Conservation (phyloP, 2,888 invertebrate species). For the Himalopsyche anomala region DNA sequence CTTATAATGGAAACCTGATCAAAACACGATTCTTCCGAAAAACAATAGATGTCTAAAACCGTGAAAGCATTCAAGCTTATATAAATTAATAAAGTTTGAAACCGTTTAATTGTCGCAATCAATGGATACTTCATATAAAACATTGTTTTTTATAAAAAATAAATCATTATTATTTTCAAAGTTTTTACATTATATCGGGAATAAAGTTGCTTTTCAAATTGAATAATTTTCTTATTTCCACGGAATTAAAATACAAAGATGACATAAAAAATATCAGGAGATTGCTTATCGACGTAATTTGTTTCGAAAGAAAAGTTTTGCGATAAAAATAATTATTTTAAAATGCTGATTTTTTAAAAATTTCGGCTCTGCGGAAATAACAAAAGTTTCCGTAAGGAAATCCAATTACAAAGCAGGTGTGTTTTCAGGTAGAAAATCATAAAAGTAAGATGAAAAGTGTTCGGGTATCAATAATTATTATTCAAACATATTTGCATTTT, state of each 20-base stretch:
- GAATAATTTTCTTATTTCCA: background rate
- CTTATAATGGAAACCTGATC: no score
- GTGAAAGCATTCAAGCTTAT: no score
- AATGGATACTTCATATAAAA: no score
- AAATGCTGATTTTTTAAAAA: background rate
- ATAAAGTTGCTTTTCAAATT: no score
- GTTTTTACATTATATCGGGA: no score
- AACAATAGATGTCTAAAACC: no score
- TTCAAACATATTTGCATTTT: conserved; percentile 4
- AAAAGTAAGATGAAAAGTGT: background rate
- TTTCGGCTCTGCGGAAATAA: background rate
- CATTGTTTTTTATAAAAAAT: no score
- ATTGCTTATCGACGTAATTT: conserved; percentile 5
- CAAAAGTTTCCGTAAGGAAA: conserved; percentile 3
- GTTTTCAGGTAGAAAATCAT: conserved; percentile 16
- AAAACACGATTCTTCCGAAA: no score
- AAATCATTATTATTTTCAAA: no score
- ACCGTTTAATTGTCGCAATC: no score
- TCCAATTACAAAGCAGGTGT: conserved; percentile 32
- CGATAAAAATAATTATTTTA: background rate
- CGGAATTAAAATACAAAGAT: conserved; percentile 8
- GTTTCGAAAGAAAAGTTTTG: background rate
- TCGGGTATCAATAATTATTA: background rate
- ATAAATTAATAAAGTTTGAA: no score
- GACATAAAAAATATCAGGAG: background rate